These are phyloP conservation scores for Lindbergichthys nudifrons DNA, from an alignment of 2,797 vertebrate species.

Conservation along the genomic window DNA sequence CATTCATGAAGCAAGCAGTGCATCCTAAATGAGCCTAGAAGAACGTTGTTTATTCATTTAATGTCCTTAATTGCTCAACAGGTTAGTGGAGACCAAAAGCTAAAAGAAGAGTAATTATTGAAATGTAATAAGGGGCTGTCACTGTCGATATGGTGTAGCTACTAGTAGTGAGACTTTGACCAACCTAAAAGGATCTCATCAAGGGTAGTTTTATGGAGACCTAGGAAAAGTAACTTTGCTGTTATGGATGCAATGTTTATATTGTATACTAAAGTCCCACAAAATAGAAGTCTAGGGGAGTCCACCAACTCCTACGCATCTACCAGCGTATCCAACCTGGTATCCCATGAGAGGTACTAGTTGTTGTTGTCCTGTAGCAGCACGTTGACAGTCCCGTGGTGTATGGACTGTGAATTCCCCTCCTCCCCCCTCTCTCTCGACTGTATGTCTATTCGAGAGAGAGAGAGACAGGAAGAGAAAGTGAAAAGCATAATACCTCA, in stretches of 20 bases:
- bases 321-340: conserved; percentile 27
- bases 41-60: background rate
- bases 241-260: background rate
- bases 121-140: too few relatives aligned
- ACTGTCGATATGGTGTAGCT: background rate
- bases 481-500: conserved; percentile 55
- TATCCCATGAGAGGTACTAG: conserved; percentile 20
- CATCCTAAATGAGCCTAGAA: background rate
- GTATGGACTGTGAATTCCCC: conserved; percentile 36
- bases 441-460: conserved; percentile 38
- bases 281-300: background rate
- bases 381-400: conserved; percentile 45
- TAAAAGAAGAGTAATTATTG: too few relatives aligned
- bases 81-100: too few relatives aligned
- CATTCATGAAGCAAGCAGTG: background rate
- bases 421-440: background rate
- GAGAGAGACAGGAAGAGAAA: conserved; percentile 27
- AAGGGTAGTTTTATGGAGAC: background rate
- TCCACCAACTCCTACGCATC: conserved; percentile 6
- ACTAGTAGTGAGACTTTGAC: background rate
- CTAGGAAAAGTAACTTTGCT: background rate
- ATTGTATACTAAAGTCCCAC: background rate
- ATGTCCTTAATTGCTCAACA: too few relatives aligned
- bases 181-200: background rate
- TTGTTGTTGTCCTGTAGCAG: conserved; percentile 57